phyloP scores from a whole-genome alignment of 2,888 invertebrate genomes.

The Therioaphis trifolii region DNA sequence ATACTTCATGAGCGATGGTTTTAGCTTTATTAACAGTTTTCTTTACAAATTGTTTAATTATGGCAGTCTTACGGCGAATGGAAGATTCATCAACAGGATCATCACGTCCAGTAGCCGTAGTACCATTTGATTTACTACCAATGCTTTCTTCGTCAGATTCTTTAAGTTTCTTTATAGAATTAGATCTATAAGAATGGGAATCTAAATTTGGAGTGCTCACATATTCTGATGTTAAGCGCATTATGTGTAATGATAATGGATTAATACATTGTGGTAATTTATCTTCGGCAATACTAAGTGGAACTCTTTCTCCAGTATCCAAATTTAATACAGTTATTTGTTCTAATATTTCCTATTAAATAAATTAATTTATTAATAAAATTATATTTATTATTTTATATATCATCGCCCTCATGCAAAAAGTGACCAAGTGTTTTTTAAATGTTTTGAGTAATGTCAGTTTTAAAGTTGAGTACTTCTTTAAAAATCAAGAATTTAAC shows the following conservation, averaged over 20 bases:
- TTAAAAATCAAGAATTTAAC: too few species aligned
- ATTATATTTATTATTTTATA: slow-evolving; percentile 30
- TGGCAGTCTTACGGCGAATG: slow-evolving; percentile 70
- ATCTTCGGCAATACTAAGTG: slow-evolving; percentile 94
- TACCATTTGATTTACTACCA: slow-evolving; percentile 74
- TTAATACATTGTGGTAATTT: slow-evolving; percentile 91
- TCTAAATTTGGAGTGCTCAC: slow-evolving; percentile 77
- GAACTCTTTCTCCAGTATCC: slow-evolving; percentile 86
- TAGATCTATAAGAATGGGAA: slow-evolving; percentile 53
- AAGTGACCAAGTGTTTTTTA: too few species aligned
- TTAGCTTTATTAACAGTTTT: slow-evolving; percentile 81
- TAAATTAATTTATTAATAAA: slow-evolving; percentile 3
- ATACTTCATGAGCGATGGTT: slow-evolving; percentile 70
- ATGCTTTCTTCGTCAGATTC: slow-evolving; percentile 84
- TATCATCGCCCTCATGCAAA: too few species aligned
- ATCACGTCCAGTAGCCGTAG: slow-evolving; percentile 68
- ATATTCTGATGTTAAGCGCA: slow-evolving; percentile 91
- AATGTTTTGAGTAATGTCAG: too few species aligned
- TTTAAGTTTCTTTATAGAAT: slow-evolving; percentile 71
- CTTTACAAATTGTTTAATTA: slow-evolving; percentile 83
- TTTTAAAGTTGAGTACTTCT: too few species aligned
- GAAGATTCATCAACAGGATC: slow-evolving; percentile 69
- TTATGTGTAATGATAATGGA: slow-evolving; percentile 93
- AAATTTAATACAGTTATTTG: slow-evolving; percentile 78
- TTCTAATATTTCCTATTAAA: slow-evolving; percentile 83